phyloP scores from a whole-genome alignment of 2,888 invertebrate genomes.

The Caenorhabditis sp. region DNA sequence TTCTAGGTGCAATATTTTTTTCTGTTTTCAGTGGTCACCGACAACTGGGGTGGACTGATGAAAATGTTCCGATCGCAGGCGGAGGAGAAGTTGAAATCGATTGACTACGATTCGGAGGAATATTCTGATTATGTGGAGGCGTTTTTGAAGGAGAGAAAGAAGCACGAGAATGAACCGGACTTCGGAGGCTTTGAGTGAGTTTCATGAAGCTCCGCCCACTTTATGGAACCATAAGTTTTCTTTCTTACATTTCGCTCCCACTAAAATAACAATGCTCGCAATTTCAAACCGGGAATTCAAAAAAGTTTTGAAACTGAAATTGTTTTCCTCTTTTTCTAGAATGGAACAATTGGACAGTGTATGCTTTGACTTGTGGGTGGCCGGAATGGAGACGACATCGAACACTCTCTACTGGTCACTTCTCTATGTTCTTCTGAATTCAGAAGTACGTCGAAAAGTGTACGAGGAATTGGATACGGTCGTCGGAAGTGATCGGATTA shows the following conservation, averaged over 20 bases:
- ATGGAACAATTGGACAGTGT: slow-evolving; percentile 61
- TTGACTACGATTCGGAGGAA: slow-evolving; percentile 67
- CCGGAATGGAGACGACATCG: slow-evolving; percentile 74
- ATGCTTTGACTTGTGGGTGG: slow-evolving; percentile 73
- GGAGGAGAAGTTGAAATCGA: slow-evolving; percentile 50
- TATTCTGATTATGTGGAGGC: slow-evolving; percentile 70
- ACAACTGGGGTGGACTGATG: slow-evolving; percentile 55
- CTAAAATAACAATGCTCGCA: no score
- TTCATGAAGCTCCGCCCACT: no score
- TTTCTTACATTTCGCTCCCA: no score
- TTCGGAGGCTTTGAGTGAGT: slow-evolving; percentile 63
- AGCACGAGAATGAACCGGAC: slow-evolving; percentile 59
- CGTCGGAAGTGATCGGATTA: slow-evolving; percentile 64
- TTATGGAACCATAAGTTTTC: no score
- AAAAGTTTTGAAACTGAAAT: neutral
- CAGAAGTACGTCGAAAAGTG: slow-evolving; percentile 59
- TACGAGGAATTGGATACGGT: slow-evolving; percentile 66
- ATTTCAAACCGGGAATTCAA: no score
- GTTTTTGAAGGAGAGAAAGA: slow-evolving; percentile 67
- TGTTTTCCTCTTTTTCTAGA: no score
- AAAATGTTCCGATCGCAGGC: slow-evolving; percentile 59
- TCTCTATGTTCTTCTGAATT: slow-evolving; percentile 58
- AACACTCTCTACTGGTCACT: slow-evolving; percentile 72
- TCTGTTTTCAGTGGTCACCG: slow-evolving; percentile 56
- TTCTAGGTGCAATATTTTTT: no score